Evolutionary conservation across 2,888 invertebrate species (phyloP).

Genomic region (Holacanthella duospinosa): DNA sequence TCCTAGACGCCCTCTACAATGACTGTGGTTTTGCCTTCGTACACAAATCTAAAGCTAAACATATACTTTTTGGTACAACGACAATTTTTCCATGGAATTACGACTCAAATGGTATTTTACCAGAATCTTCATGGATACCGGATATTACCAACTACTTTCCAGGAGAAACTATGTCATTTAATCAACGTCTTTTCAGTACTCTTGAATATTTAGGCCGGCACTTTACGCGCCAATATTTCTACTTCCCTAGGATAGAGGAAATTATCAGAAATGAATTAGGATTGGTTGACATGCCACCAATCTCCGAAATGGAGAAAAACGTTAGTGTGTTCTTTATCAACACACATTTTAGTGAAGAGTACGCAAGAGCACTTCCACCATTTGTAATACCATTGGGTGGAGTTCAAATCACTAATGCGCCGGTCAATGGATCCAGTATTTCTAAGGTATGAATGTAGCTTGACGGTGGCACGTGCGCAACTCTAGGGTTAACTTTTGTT

Average conservation of each 20-base stretch:
- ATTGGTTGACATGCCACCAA: background rate
- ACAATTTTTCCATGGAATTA: background rate
- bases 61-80: slow-evolving; percentile 13
- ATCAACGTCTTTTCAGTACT: background rate
- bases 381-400: background rate
- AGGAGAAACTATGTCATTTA: background rate
- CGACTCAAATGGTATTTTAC: slow-evolving; percentile 11
- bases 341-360: background rate
- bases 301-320: background rate
- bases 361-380: background rate
- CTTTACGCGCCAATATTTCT: background rate
- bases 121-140: slow-evolving; percentile 17
- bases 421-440: slow-evolving; percentile 1
- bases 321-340: background rate
- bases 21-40: slow-evolving; percentile 17
- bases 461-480: no score
- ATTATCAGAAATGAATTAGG: background rate
- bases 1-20: slow-evolving; percentile 14
- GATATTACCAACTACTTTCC: background rate
- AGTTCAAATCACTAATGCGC: slow-evolving; percentile 7
- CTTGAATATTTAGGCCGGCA: background rate
- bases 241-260: background rate
- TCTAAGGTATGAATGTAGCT: slow-evolving; percentile 15
- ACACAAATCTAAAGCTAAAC: slow-evolving; percentile 15
- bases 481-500: no score